Base-by-base conservation (phyloP, 1,140 invertebrate genomes). In the Drosophila saltans region DNA sequence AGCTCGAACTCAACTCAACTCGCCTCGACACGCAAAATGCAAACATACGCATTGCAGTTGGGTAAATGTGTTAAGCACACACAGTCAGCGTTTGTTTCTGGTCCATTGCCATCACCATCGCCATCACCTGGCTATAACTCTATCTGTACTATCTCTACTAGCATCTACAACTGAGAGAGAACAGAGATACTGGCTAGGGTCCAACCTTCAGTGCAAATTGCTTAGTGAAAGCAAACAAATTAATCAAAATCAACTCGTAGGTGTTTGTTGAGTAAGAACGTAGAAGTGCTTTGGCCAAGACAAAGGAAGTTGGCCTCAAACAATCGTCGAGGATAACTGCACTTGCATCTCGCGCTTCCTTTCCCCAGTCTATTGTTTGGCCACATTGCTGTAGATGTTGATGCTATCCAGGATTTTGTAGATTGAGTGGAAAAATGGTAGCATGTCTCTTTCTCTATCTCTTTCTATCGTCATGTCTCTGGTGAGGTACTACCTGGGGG, bases 161-260 rank as follows among this genome's bases (percentile, higher is more conserved):
- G 26, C 40, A 43, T 21, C 40, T 58, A 33, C 68, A 40, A 33
- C 41, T 57, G 48, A 48, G 63, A 33, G 16, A 16, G 16, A 16
- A 48, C 21, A 21, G 45, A 48, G 45, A 9, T 16, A 24, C 45
- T 48, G 45, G 16, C 45, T 52, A 52, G 10, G 45, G 45, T 52
- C 69, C 64, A 70, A 59, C 45, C 52, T 60, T 41, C 40, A 33
- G 63, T 71, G 75, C 78, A 86, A 85, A 85, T 85, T 85, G 80
- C 83, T 82, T 82, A 82, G 82, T 82, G 76, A 88, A 80, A 77
- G 80, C 83, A 89, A 88, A 89, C 83, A 89, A 88, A 88, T 89
- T 88, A 88, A 89, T 88, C 83, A 88, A 89, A 88, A 83, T 88
- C 83, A 83, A 83, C 73, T 70, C 75, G 52, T 63, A 70, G 75